These are phyloP conservation scores for Fringilla coelebs DNA, from an alignment of 2,797 vertebrate species.

Conservation along the genomic window DNA sequence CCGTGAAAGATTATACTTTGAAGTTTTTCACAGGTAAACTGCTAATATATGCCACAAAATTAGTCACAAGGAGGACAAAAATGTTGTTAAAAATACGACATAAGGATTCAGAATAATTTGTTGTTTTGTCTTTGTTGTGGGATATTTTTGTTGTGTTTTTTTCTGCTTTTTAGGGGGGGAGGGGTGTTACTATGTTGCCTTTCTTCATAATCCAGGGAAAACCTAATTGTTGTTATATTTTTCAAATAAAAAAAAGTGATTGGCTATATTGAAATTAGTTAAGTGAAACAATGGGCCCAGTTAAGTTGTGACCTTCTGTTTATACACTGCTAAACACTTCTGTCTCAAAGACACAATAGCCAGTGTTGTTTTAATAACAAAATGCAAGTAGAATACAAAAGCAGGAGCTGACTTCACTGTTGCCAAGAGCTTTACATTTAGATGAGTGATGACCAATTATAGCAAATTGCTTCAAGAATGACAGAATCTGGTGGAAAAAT, in stretches of 20 bases:
- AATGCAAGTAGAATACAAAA: not conserved
- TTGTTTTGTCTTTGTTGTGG: not conserved
- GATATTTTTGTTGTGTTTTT: not conserved
- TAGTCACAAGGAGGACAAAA: not conserved
- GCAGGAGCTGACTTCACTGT: not conserved
- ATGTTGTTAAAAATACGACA: not conserved
- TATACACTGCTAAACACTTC: not conserved
- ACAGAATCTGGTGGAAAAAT: not conserved
- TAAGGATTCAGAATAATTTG: not conserved
- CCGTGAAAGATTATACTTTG: not conserved
- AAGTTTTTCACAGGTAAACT: not conserved
- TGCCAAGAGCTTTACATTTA: not conserved
- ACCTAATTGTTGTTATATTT: not conserved
- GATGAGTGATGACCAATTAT: not conserved
- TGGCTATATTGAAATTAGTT: not conserved
- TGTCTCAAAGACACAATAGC: not conserved
- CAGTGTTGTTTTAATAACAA: not conserved
- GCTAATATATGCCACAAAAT: not conserved
- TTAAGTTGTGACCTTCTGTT: not conserved
- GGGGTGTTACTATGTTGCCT: not conserved
- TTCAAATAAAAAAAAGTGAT: not conserved
- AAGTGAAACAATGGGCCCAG: not conserved
- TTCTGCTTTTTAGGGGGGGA: not conserved
- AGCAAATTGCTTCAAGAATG: not conserved
- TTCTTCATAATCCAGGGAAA: not conserved